Evolutionary conservation across 2,888 invertebrate species (phyloP), one percentile per base, ranked within the genome.

Genomic region (Euzetes globulus): DNA sequence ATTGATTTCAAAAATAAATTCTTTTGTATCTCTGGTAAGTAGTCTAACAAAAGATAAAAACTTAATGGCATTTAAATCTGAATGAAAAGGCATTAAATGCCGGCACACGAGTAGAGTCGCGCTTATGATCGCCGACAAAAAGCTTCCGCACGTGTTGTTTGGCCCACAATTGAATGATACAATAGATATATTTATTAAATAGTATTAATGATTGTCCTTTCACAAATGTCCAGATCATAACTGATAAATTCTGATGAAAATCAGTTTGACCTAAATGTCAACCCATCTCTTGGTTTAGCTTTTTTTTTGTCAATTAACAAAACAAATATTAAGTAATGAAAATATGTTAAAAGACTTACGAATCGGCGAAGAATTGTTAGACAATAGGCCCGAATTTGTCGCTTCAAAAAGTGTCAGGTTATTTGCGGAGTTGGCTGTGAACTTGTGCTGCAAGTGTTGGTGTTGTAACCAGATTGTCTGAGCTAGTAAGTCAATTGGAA

Each of bases 111-210:
- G n/a, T 19, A 1, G 58, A 25, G 52, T n/a, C 7, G 27, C 13
- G 3, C 27, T 29, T 25, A 58, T 58, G 58, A 19, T 27, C 27
- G 1, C 25, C 4, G 27, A 58, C 58, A 58, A 58, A 27, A 58
- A 27, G 58, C 58, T 58, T 58, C 58, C 58, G 58, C 58, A 58
- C 3, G 58, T 58, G 58, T 41, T 41, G 41, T 58, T 58, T 25
- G 55, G 13, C 58, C 5, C 15, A 27, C 22, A 22, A 58, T 25
- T 25, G 25, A 13, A 55, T 19, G 25, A n/a, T 22, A 58, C 19
- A 25, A 58, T 27, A 58, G 15, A 19, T 27, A 13, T 19, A 7
- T 58, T 27, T 29, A 58, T 58, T 58, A 27, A 58, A 27, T 58
- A 1, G 6, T 1, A 19, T 50, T 19, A 50, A 50, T 6, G 4